Percentiles rank a stretch among this genome's conserved stretches.
phyloP scores from a whole-genome alignment of 2,113 vertebrate species.

The Ictalurus furcatus region DNA sequence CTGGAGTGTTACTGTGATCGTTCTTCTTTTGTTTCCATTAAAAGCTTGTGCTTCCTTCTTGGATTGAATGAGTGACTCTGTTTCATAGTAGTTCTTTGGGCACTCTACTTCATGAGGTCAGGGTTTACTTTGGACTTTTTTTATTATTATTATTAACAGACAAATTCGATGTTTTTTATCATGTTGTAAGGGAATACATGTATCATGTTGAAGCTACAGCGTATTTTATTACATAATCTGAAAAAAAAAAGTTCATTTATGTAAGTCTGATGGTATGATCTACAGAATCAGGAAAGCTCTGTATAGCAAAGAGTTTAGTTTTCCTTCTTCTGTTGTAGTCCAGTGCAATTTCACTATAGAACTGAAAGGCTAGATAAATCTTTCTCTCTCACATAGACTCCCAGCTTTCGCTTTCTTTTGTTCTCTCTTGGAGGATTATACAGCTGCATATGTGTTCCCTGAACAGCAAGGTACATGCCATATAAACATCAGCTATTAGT shows the following conservation, averaged over 20 bases:
- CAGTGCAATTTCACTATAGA: not conserved
- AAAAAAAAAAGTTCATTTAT: not conserved
- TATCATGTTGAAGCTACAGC: not conserved
- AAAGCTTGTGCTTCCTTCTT: slow-evolving; percentile 22
- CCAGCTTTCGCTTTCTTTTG: not conserved
- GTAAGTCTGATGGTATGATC: not conserved
- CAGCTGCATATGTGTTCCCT: not conserved
- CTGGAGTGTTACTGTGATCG: slow-evolving; percentile 32
- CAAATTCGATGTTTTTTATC: too few relatives aligned
- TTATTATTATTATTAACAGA: not conserved
- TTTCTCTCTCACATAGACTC: not conserved
- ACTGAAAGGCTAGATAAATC: not conserved
- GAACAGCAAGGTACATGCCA: not conserved
- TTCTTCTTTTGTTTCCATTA: slow-evolving; percentile 41
- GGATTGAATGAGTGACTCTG: not conserved
- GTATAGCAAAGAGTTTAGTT: not conserved
- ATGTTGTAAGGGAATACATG: not conserved
- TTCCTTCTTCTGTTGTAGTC: not conserved
- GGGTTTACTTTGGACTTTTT: not conserved
- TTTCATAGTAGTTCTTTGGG: not conserved
- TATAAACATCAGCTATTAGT: not conserved
- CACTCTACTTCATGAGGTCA: not conserved
- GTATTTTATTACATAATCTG: not conserved
- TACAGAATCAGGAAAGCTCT: not conserved
- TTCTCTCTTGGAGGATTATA: not conserved